A percentile compares a stretch with the other conserved stretches of the same genome.
Evolutionary conservation across 2,113 vertebrate species (phyloP).

Genomic region (Cyanoliseus patagonus): DNA sequence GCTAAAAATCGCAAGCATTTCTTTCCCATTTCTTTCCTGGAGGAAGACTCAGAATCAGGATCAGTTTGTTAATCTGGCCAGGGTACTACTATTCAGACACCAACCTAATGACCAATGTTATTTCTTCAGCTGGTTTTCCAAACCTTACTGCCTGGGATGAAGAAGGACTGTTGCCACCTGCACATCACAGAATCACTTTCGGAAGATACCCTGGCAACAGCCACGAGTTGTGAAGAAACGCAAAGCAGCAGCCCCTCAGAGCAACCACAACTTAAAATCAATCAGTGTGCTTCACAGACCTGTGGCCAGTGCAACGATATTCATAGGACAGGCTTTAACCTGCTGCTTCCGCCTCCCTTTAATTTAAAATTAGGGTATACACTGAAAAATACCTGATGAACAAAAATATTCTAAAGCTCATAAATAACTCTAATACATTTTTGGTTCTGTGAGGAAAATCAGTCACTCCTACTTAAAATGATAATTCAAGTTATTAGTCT

Average conservation of each 20-base stretch:
- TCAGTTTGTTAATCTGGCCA: neutral
- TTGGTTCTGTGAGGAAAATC: neutral
- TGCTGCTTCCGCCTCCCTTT: neutral
- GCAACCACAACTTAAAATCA: neutral
- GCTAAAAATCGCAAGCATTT: neutral
- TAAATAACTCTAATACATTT: neutral
- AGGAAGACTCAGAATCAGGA: neutral
- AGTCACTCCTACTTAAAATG: constrained; percentile 49
- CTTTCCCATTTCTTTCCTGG: neutral
- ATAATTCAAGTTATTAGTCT: constrained; percentile 46
- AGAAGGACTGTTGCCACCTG: neutral
- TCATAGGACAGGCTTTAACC: neutral
- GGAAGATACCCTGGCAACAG: neutral
- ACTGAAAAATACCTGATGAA: neutral
- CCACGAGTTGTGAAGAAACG: neutral
- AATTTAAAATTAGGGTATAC: neutral
- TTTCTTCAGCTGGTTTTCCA: neutral
- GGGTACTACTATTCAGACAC: neutral
- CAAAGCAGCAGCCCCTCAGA: neutral
- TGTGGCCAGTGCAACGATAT: neutral
- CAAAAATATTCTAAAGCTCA: neutral
- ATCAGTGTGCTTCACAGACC: neutral
- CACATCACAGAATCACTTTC: rapidly evolving
- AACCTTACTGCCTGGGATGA: neutral
- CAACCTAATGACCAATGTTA: rapidly evolving